Percentiles rank a stretch among this genome's conserved stretches.
Conservation (phyloP, 1,140 invertebrate genomes). For the Aphelenchoides avenae region DNA sequence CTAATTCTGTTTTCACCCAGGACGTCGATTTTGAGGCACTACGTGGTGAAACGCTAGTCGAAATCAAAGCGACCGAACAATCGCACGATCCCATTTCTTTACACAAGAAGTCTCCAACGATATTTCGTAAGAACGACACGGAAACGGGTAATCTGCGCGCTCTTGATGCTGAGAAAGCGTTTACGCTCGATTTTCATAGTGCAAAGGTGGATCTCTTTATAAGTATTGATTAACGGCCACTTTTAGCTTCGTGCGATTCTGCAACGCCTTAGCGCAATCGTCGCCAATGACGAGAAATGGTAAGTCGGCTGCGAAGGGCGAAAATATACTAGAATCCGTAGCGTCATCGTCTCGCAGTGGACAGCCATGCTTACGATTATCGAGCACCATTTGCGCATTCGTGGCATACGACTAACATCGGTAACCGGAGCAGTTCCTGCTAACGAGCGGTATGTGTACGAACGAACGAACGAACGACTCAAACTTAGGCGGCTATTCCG, state of each 20-base stretch:
- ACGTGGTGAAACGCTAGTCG: slow-evolving; percentile 27
- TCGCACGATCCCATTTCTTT: slow-evolving; percentile 23
- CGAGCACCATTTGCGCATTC: slow-evolving; percentile 27
- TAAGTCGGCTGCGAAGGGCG: no score
- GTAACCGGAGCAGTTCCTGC: slow-evolving; percentile 36
- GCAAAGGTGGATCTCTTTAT: slow-evolving; percentile 16
- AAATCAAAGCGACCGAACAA: slow-evolving; percentile 15
- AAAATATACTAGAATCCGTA: no score
- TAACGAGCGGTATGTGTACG: slow-evolving; percentile 34
- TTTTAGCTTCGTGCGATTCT: slow-evolving; percentile 24
- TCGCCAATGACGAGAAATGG: slow-evolving; percentile 35
- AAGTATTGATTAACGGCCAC: slow-evolving; percentile 1
- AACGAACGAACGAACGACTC: no score
- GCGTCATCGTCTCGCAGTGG: slow-evolving; percentile 41
- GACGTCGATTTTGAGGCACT: slow-evolving; percentile 52
- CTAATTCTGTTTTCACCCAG: slow-evolving; percentile 24
- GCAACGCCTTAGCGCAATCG: slow-evolving; percentile 9
- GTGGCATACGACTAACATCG: slow-evolving; percentile 20
- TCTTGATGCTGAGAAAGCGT: slow-evolving; percentile 11
- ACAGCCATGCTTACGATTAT: slow-evolving; percentile 35
- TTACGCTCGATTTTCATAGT: slow-evolving; percentile 19
- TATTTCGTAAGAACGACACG: background rate
- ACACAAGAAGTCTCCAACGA: slow-evolving; percentile 9
- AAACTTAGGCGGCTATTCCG: no score
- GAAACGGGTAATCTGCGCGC: background rate